These are phyloP conservation scores for Uropsilus gracilis DNA, from an alignment of 2,113 vertebrate genomes.

Conservation along the genomic window DNA sequence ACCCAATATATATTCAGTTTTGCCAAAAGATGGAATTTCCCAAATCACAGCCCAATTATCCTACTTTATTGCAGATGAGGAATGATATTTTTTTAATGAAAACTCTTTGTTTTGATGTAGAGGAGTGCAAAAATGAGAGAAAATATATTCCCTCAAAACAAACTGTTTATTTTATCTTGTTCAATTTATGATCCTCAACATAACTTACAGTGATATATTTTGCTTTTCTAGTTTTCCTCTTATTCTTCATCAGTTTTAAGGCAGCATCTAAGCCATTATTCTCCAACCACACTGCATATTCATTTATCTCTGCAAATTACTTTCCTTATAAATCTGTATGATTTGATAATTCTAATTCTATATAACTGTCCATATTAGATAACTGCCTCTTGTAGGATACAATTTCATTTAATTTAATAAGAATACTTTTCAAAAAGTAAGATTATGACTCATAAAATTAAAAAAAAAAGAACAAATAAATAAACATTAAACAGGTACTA, in stretches of 20 bases:
- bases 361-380: background rate
- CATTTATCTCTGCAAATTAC: background rate
- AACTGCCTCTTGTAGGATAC: background rate
- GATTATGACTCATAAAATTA: background rate
- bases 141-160: background rate
- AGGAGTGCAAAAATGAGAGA: background rate
- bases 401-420: background rate
- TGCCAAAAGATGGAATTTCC: background rate
- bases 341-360: background rate
- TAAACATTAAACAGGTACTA: background rate
- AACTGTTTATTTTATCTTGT: background rate
- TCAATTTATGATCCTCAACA: background rate
- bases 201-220: background rate
- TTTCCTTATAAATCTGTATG: background rate
- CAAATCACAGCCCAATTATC: background rate
- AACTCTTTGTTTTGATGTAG: background rate
- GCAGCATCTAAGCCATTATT: background rate
- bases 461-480: background rate
- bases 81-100: background rate
- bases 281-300: background rate
- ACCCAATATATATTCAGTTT: background rate
- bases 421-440: background rate
- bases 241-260: background rate
- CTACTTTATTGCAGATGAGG: background rate
- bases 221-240: background rate